Conservation (phyloP, 64 coral and sea anemone species). For the Pachyseris speciosa region DNA sequence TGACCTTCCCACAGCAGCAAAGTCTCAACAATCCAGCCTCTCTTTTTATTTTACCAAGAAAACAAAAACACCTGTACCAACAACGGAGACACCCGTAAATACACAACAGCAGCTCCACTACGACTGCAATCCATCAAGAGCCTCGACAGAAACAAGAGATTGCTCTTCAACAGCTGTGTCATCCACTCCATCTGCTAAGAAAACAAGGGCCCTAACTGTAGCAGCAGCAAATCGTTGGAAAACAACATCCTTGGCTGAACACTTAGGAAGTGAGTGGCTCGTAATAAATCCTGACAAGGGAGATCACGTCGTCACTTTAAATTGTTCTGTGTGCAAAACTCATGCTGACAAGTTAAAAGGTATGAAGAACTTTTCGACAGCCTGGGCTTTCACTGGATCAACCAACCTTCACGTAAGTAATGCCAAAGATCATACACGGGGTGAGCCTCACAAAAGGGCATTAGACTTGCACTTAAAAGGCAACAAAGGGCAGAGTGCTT, state of each 20-base stretch:
- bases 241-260: conserved; percentile 39
- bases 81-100: too few species aligned
- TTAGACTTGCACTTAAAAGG: conserved; percentile 64
- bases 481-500: conserved; percentile 42
- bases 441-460: conserved; percentile 59
- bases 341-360: conserved; percentile 67
- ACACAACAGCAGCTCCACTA: not conserved
- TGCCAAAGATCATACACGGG: conserved; percentile 43
- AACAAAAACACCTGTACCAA: conserved; percentile 24
- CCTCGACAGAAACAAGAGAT: not conserved
- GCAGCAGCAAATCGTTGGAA: conserved; percentile 71
- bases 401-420: conserved; percentile 28
- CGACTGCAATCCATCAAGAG: not conserved
- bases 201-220: conserved; percentile 47
- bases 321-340: conserved; percentile 69
- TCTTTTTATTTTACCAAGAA: conserved; percentile 21
- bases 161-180: not conserved
- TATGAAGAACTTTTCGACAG: conserved; percentile 62
- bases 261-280: conserved; percentile 72
- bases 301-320: conserved; percentile 62
- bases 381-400: conserved; percentile 55
- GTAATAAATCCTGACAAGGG: conserved; percentile 57
- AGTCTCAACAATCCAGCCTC: conserved; percentile 37
- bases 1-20: conserved; percentile 16
- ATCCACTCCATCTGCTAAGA: conserved; percentile 25